phyloP scores from a whole-genome alignment of 2,113 vertebrate species.

The Lipotes vexillifer region DNA sequence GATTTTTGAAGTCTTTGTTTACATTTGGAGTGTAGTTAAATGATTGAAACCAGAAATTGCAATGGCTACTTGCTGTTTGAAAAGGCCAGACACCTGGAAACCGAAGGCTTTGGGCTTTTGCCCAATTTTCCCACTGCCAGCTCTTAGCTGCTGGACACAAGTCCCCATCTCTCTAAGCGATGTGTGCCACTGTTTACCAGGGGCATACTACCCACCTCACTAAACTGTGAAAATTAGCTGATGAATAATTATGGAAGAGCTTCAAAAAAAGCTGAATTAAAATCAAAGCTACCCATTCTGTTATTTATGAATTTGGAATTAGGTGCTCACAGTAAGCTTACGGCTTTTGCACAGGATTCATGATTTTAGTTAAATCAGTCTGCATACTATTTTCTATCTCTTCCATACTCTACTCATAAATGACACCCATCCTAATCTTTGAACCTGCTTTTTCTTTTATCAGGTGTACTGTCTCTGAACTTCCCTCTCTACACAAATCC shows the following conservation, averaged over 20 bases:
- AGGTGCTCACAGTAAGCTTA: neutral
- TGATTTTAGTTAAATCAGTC: neutral
- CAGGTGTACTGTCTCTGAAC: neutral
- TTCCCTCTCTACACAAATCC: neutral
- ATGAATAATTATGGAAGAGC: neutral
- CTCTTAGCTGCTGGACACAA: neutral
- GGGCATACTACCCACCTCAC: neutral
- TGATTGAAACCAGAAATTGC: neutral
- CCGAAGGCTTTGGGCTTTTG: no score
- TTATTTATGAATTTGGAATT: neutral
- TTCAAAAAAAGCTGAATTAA: slow-evolving; percentile 1
- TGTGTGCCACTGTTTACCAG: neutral
- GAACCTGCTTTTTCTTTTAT: neutral
- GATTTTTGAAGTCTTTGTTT: neutral
- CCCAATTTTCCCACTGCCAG: neutral
- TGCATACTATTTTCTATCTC: neutral
- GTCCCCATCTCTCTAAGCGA: neutral
- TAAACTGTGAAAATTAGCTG: neutral
- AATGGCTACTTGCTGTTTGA: neutral
- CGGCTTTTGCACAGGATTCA: neutral
- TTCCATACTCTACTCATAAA: neutral
- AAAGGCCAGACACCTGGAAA: neutral
- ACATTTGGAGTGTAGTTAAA: neutral
- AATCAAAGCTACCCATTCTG: neutral
- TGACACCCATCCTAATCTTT: neutral